These are phyloP conservation scores for Diadromus collaris DNA, from an alignment of 2,888 invertebrate species.

Conservation along the genomic window DNA sequence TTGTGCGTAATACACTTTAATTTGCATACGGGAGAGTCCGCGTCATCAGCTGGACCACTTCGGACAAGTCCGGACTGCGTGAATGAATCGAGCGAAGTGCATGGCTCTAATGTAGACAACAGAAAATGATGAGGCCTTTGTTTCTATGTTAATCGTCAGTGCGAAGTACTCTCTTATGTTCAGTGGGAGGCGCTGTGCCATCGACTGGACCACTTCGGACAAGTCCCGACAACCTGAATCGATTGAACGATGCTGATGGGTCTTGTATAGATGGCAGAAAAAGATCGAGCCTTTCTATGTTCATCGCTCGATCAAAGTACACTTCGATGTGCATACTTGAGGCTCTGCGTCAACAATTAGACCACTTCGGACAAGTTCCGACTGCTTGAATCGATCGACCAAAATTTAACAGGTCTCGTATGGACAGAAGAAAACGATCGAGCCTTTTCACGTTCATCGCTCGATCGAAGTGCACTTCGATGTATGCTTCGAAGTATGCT, in stretches of 20 bases:
- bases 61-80: not conserved
- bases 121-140: not conserved
- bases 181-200: constrained; percentile 11
- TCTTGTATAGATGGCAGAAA: not conserved
- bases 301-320: not conserved
- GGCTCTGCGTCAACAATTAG: constrained; percentile 29
- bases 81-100: not conserved
- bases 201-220: constrained; percentile 20
- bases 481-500: not conserved
- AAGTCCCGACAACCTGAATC: not conserved
- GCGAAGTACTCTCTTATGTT: not conserved
- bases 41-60: constrained; percentile 32
- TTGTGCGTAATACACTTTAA: not conserved
- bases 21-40: not conserved
- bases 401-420: not conserved
- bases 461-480: not conserved
- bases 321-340: not conserved
- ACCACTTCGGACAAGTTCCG: not conserved
- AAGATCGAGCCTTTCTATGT: not conserved
- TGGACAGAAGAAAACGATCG: not conserved
- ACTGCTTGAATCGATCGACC: not conserved
- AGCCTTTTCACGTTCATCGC: constrained; percentile 9
- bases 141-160: constrained; percentile 6
- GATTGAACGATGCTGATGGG: not conserved
- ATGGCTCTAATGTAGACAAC: not conserved